Base-by-base conservation (phyloP, 1,140 invertebrate genomes). In the Anoplolepis gracilipes region DNA sequence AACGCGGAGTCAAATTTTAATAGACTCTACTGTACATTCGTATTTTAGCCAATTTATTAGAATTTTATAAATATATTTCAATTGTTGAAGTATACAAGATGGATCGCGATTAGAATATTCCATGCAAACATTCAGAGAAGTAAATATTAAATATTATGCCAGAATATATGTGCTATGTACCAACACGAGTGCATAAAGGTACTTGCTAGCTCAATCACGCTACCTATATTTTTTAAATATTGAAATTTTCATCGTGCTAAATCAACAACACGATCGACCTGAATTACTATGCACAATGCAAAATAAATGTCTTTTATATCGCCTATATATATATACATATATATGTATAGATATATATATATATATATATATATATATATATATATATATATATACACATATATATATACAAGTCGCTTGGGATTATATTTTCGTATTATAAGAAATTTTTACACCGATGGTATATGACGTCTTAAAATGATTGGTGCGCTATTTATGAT, bases 301-400 rank as follows among this genome's bases (percentile, higher is more conserved):
- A 88, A 89, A 81, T 81, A 79, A 88, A 85, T 28, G 75, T 81
- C 81, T 67, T 87, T 75, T 78, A 87, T 22, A 65, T 67, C 81
- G 75, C 67, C 36, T 79, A 62, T 55, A 42, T 55, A 57, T 59
- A 46, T 28, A 36, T 78, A 42, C 10, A 42, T 8, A 42, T 8
- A 42, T 11, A 42, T 8, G 11, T 8, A 42, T 8, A 11, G 1
- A 42, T 1, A 11, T 8, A 42, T 8, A 42, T 8, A 42, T 8
- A 42, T 8, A 49, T 13, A 16, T 13, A 46, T 28, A 36, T 78
- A 42, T 8, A 42, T 8, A 42, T 8, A 42, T 11, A 42, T 8
- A 42, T 8, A 42, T 8, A 11, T 8, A 42, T 1, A 11, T 8
- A 42, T 8, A 42, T 8, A 42, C 10, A 42, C 10, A 49, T 13